A percentile compares a stretch with the other conserved stretches of the same genome.
Evolutionary conservation across 1,140 invertebrate species (phyloP).

Genomic region (Pissodes strobi): DNA sequence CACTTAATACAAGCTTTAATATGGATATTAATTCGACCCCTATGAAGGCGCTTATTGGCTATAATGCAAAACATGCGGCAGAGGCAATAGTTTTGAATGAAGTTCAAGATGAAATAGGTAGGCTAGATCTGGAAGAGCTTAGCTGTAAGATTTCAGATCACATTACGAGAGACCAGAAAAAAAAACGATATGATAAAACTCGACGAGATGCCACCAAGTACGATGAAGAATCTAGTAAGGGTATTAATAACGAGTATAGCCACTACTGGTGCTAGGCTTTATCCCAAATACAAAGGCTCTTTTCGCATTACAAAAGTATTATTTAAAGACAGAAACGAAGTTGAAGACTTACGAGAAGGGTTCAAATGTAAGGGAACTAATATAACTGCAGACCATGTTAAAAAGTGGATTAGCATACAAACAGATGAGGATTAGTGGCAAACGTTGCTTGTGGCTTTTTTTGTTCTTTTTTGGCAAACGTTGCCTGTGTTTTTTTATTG

Average conservation of each 20-base stretch:
- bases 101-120: background rate
- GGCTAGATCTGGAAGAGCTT: no score
- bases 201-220: background rate
- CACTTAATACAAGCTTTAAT: background rate
- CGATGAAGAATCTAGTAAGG: background rate
- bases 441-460: no score
- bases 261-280: background rate
- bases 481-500: background rate
- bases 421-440: background rate
- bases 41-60: background rate
- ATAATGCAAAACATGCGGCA: background rate
- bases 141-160: no score
- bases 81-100: background rate
- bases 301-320: background rate
- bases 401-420: background rate
- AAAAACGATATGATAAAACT: background rate
- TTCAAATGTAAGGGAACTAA: background rate
- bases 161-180: no score
- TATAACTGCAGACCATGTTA: background rate
- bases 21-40: conserved; percentile 1
- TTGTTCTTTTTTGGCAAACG: background rate
- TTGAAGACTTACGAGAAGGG: background rate
- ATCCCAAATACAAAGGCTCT: background rate
- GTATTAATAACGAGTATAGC: background rate
- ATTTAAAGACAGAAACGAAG: background rate